Percentiles rank a stretch among this genome's conserved stretches.
Evolutionary conservation across 2,797 vertebrate genomes (phyloP).

Genomic region (Petrocephalus schoutedeni): DNA sequence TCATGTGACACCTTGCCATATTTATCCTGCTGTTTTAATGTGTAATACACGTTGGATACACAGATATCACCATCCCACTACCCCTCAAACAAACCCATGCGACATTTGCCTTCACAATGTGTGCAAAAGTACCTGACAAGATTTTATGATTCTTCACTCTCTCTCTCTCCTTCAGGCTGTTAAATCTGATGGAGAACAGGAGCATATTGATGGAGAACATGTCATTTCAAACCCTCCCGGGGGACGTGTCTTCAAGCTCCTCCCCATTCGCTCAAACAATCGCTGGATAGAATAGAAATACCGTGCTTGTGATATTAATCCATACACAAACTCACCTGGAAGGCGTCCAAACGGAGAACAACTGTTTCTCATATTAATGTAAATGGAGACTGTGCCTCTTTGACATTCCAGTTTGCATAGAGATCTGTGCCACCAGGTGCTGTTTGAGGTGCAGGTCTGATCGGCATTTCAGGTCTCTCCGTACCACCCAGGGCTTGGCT

Average conservation of each 20-base stretch:
- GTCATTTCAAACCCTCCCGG: neutral
- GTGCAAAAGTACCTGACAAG: neutral
- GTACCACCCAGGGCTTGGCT: neutral
- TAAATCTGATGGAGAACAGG: neutral
- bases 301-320: neutral
- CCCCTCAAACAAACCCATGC: neutral
- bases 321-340: neutral
- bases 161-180: neutral
- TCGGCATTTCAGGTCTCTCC: neutral
- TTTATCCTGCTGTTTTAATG: neutral
- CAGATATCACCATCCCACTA: neutral
- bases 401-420: neutral
- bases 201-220: neutral
- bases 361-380: neutral
- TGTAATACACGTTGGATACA: neutral
- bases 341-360: neutral
- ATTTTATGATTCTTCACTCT: too few relatives aligned
- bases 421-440: neutral
- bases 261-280: neutral
- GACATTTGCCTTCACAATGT: conserved; percentile 16
- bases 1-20: neutral
- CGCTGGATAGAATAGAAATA: neutral
- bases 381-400: neutral
- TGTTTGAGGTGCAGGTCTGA: neutral
- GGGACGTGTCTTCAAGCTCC: neutral